Evolutionary conservation across 1,140 invertebrate genomes (phyloP).

Genomic region (Cyphomyrmex costatus): DNA sequence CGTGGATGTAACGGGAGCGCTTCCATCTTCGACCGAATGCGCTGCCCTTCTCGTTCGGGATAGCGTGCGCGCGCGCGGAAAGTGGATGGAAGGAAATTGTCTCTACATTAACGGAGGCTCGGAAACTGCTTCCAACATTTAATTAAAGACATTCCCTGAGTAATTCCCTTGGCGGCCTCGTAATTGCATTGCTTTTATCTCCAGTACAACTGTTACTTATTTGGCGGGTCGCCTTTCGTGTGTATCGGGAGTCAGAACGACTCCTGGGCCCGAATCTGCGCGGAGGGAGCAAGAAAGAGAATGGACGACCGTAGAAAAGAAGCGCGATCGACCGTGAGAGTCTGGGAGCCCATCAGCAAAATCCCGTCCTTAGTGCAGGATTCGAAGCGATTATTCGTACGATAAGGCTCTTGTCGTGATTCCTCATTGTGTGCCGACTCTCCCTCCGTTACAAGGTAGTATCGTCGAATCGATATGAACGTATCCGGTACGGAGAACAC

Average conservation of each 20-base stretch:
- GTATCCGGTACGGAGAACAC: slow-evolving; percentile 22
- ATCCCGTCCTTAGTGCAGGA: slow-evolving; percentile 50
- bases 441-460: slow-evolving; percentile 44
- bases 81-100: slow-evolving; percentile 86
- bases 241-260: slow-evolving; percentile 79
- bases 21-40: slow-evolving; percentile 73
- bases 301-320: slow-evolving; percentile 64
- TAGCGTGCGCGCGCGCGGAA: slow-evolving; percentile 74
- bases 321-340: slow-evolving; percentile 69
- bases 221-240: slow-evolving; percentile 76
- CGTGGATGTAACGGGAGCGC: slow-evolving; percentile 28
- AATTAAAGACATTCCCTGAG: slow-evolving; percentile 86
- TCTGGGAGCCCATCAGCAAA: slow-evolving; percentile 54
- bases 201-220: slow-evolving; percentile 81
- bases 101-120: slow-evolving; percentile 86
- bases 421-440: slow-evolving; percentile 62
- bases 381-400: slow-evolving; percentile 58
- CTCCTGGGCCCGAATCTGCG: slow-evolving; percentile 44
- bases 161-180: slow-evolving; percentile 81
- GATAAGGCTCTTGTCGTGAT: slow-evolving; percentile 68
- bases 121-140: slow-evolving; percentile 86
- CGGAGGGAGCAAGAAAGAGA: not conserved
- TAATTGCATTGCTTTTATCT: slow-evolving; percentile 51
- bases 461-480: slow-evolving; percentile 57
- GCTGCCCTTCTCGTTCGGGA: slow-evolving; percentile 68